These are phyloP conservation scores for Podargus strigoides DNA, from an alignment of 2,797 vertebrate genomes.

Conservation along the genomic window DNA sequence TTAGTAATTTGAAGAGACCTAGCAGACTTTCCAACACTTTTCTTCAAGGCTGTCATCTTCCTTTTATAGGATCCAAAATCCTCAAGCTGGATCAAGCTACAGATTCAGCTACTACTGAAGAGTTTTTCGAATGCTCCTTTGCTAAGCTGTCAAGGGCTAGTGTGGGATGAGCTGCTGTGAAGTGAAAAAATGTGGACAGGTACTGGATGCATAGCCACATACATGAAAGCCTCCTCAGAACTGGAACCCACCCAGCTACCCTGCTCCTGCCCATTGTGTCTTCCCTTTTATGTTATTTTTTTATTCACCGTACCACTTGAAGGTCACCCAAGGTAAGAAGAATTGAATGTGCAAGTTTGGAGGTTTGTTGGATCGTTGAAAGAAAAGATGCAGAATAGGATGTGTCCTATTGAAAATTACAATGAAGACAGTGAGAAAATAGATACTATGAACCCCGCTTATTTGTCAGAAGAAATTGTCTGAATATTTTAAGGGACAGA, in stretches of 20 bases:
- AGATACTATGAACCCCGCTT: not conserved
- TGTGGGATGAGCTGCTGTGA: not conserved
- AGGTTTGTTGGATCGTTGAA: not conserved
- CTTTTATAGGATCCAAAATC: not conserved
- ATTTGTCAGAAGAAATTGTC: not conserved
- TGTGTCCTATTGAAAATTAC: not conserved
- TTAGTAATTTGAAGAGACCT: not conserved
- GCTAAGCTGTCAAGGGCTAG: not conserved
- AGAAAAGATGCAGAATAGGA: not conserved
- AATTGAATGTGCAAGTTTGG: not conserved
- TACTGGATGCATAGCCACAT: not conserved
- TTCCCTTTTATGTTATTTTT: not conserved
- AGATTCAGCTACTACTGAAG: too few relatives aligned
- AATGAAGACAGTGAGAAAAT: not conserved
- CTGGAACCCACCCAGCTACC: not conserved
- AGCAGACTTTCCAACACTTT: not conserved
- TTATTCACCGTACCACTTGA: not conserved
- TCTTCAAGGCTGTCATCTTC: not conserved
- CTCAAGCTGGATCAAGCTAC: not conserved
- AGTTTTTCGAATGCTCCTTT: not conserved
- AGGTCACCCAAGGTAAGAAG: not conserved
- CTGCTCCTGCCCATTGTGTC: not conserved
- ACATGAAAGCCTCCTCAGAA: not conserved
- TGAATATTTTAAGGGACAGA: constrained; percentile 3
- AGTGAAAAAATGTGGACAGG: not conserved